phyloP scores from a whole-genome alignment of 1,140 invertebrate species.

The Drepana arcuata region DNA sequence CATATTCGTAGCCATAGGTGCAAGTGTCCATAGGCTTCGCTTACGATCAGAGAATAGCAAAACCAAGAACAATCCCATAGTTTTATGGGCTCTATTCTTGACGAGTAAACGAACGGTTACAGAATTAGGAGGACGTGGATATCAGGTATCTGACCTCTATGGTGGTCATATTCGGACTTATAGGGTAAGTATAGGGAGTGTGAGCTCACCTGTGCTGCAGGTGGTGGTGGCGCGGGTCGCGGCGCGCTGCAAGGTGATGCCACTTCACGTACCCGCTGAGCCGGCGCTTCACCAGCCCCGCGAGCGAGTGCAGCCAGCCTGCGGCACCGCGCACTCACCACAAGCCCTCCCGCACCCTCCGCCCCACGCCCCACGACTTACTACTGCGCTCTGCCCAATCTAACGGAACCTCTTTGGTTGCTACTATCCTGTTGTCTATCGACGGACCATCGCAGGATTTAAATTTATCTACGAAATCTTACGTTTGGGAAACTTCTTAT shows the following conservation, averaged over 20 bases:
- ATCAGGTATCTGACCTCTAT: too few species aligned
- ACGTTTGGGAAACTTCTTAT: not conserved
- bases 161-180: too few species aligned
- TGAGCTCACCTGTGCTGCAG: slow-evolving; percentile 26
- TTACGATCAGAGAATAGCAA: too few species aligned
- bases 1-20: too few species aligned
- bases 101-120: too few species aligned
- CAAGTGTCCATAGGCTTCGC: too few species aligned
- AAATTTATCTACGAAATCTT: not conserved
- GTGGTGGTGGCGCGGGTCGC: slow-evolving; percentile 20
- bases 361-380: slow-evolving; percentile 10
- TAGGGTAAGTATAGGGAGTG: too few species aligned
- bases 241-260: slow-evolving; percentile 69
- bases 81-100: too few species aligned
- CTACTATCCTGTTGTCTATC: not conserved
- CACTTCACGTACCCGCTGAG: slow-evolving; percentile 86
- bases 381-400: slow-evolving; percentile 13
- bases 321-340: slow-evolving; percentile 14
- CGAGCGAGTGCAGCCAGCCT: slow-evolving; percentile 77
- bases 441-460: not conserved
- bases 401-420: slow-evolving; percentile 21
- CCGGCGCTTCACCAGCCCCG: slow-evolving; percentile 76
- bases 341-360: slow-evolving; percentile 6
- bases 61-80: too few species aligned
- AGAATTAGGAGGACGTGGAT: too few species aligned